Conservation (phyloP, 2,113 vertebrate species). For the Proteles cristata region DNA sequence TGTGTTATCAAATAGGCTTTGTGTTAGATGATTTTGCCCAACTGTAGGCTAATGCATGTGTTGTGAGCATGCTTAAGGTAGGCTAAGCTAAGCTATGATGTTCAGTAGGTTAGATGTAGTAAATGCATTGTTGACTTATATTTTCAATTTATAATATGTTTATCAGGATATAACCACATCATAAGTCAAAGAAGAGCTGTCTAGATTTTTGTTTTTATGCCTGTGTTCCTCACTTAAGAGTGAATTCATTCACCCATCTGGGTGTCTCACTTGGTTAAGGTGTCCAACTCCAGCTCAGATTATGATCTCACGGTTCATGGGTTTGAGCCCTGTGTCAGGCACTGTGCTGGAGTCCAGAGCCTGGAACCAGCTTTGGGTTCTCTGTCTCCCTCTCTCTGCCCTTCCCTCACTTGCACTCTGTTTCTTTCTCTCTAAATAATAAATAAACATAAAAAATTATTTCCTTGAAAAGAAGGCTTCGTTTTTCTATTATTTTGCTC, state of each 20-base stretch:
- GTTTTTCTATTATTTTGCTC: not conserved
- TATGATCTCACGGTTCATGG: no score
- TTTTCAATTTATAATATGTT: not conserved
- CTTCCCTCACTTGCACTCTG: no score
- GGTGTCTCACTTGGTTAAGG: no score
- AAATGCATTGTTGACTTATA: not conserved
- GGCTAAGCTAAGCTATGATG: not conserved
- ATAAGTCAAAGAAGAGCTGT: not conserved
- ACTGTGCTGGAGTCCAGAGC: no score
- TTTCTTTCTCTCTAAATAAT: no score
- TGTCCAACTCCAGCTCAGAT: no score
- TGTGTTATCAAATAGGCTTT: not conserved
- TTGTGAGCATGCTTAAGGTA: not conserved
- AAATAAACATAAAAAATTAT: no score
- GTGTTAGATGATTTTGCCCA: not conserved
- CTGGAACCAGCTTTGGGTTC: no score
- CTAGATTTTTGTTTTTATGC: not conserved
- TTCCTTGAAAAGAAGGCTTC: not conserved
- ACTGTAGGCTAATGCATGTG: not conserved
- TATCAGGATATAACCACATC: not conserved
- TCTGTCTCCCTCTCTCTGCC: no score
- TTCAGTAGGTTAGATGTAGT: not conserved
- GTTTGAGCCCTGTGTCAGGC: no score
- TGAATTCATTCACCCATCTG: not conserved
- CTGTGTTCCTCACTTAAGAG: not conserved